These are phyloP conservation scores for Oscheius sp. DNA, from an alignment of 1,140 invertebrate species.

Conservation along the genomic window DNA sequence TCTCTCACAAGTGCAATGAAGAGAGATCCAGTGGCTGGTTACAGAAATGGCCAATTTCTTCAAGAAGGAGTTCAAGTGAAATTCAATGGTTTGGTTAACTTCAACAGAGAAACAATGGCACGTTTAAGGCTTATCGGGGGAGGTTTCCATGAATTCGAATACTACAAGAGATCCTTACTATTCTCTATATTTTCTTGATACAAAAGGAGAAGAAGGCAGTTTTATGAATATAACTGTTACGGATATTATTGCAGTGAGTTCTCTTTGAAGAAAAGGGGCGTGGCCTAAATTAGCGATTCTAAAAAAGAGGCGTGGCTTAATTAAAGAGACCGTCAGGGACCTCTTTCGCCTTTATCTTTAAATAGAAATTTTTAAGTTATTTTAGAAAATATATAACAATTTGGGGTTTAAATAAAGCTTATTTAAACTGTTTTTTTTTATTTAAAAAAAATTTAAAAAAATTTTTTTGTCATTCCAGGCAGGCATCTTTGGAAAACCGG, in stretches of 20 bases:
- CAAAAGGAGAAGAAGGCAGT: neutral
- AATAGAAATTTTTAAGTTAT: too few relatives aligned
- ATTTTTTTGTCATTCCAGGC: too few relatives aligned
- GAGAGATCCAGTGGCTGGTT: constrained; percentile 8
- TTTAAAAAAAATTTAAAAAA: too few relatives aligned
- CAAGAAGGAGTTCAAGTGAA: neutral
- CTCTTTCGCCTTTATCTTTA: too few relatives aligned
- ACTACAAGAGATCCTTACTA: constrained; percentile 22
- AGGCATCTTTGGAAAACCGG: too few relatives aligned
- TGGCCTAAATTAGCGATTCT: too few relatives aligned
- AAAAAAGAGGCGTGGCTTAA: too few relatives aligned
- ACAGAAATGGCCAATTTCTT: constrained; percentile 22
- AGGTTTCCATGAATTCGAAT: constrained; percentile 25
- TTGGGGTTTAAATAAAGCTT: too few relatives aligned
- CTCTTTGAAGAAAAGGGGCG: too few relatives aligned
- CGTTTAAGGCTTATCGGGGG: constrained; percentile 29
- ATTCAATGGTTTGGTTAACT: constrained; percentile 10
- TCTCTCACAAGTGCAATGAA: constrained; percentile 1
- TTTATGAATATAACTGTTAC: constrained; percentile 16
- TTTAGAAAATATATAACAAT: too few relatives aligned
- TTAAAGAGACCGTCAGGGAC: too few relatives aligned
- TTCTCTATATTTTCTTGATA: constrained; percentile 9
- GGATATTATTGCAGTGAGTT: constrained; percentile 10
- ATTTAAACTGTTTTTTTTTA: too few relatives aligned
- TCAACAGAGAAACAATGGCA: neutral